Evolutionary conservation across 2,797 vertebrate species (phyloP).

Genomic region (Rhynchotus rufescens): DNA sequence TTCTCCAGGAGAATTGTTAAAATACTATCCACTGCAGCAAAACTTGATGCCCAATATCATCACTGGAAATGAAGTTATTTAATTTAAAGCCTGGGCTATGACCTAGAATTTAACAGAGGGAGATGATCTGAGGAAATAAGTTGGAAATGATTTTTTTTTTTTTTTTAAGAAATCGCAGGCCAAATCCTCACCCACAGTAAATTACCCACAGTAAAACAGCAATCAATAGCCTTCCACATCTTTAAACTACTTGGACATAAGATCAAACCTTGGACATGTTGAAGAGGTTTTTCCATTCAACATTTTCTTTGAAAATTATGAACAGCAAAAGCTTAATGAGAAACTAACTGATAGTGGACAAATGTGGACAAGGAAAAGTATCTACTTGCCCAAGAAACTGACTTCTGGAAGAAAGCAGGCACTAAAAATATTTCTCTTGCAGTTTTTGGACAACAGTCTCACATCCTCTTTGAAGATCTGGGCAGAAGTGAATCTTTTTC

Average conservation of each 20-base stretch:
- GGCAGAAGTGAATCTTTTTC: neutral
- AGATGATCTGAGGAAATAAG: neutral
- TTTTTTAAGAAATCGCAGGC: neutral
- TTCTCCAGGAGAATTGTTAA: constrained; percentile 34
- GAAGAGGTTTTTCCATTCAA: neutral
- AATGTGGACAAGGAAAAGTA: neutral
- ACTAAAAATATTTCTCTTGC: neutral
- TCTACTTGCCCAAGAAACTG: neutral
- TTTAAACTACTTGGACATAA: neutral
- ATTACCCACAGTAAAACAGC: neutral
- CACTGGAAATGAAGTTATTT: constrained; percentile 42
- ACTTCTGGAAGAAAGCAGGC: neutral
- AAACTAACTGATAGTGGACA: neutral
- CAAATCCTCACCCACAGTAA: neutral
- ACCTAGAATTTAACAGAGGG: constrained; percentile 18
- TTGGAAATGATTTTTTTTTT: neutral
- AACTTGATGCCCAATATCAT: constrained; percentile 27
- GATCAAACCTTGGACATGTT: neutral
- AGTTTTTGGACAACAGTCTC: neutral
- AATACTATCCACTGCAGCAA: constrained; percentile 18
- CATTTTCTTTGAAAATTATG: neutral
- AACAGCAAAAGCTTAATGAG: neutral
- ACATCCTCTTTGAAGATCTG: neutral
- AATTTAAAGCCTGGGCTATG: constrained; percentile 25
- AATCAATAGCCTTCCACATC: neutral